A percentile compares a stretch with the other conserved stretches of the same genome.
Conservation (phyloP, 2,113 vertebrate species). For the Litocranius walleri region DNA sequence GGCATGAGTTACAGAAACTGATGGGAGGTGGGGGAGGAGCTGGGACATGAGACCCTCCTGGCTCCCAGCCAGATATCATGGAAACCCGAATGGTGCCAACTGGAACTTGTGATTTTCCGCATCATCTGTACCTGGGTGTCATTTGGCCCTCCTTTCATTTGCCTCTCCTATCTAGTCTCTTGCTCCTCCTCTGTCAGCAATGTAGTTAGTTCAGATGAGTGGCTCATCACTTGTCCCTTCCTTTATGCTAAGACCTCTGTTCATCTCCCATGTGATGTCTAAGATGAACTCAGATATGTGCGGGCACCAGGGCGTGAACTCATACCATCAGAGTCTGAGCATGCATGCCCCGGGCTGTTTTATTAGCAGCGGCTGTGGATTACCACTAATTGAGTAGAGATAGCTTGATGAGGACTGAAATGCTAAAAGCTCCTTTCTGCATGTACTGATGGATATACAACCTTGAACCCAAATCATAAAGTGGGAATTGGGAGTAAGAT, state of each 20-base stretch:
- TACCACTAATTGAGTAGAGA: not conserved
- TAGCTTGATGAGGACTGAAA: not conserved
- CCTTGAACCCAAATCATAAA: not conserved
- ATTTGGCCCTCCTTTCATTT: not conserved
- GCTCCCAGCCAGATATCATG: not conserved
- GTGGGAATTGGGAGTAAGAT: not conserved
- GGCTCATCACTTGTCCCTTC: not conserved
- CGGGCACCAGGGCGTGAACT: not conserved
- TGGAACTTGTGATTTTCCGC: not conserved
- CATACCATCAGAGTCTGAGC: not conserved
- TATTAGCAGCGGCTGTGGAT: not conserved
- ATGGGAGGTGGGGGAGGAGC: not conserved
- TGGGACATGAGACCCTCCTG: not conserved
- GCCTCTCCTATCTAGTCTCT: not conserved
- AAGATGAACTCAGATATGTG: not conserved
- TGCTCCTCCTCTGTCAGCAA: not conserved
- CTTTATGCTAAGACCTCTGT: not conserved
- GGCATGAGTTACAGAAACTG: not conserved
- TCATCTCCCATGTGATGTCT: not conserved
- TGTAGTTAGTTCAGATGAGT: not conserved
- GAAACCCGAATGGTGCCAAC: not conserved
- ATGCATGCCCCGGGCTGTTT: not conserved
- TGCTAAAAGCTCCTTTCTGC: not conserved
- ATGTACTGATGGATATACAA: not conserved
- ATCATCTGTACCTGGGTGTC: not conserved